A percentile compares a stretch with the other conserved stretches of the same genome.
phyloP scores from a whole-genome alignment of 2,797 vertebrate genomes.

The Fringilla coelebs region DNA sequence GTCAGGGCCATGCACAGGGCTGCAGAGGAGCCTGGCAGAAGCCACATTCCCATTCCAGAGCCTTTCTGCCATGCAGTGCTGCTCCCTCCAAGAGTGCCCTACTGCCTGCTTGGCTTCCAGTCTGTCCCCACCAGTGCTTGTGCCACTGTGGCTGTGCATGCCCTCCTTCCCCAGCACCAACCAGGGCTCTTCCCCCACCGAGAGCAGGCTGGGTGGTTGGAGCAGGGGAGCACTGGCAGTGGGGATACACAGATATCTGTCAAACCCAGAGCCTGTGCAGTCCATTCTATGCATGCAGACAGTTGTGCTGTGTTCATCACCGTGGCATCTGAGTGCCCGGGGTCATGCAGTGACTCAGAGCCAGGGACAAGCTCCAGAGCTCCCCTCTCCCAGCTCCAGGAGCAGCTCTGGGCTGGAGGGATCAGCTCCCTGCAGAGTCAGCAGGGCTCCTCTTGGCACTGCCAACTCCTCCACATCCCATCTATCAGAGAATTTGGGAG shows the following conservation, averaged over 20 bases:
- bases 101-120: not conserved
- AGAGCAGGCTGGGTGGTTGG: not conserved
- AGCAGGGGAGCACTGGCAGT: not conserved
- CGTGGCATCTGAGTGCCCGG: not conserved
- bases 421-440: not conserved
- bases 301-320: conserved; percentile 62
- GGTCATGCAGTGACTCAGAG: conserved; percentile 56
- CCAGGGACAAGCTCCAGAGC: conserved; percentile 13
- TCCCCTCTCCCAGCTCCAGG: not conserved
- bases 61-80: not conserved
- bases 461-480: not conserved
- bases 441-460: not conserved
- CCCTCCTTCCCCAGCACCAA: not conserved
- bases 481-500: not conserved
- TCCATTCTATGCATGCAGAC: conserved; percentile 23
- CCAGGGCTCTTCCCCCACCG: not conserved
- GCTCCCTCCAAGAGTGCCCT: not conserved
- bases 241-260: not conserved
- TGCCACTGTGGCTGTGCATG: not conserved
- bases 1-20: rapidly evolving
- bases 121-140: not conserved
- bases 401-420: not conserved
- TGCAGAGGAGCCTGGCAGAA: not conserved
- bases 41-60: not conserved
- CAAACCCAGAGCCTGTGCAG: not conserved